phyloP scores from a whole-genome alignment of 2,113 vertebrate genomes.

The Callaeas wilsoni region DNA sequence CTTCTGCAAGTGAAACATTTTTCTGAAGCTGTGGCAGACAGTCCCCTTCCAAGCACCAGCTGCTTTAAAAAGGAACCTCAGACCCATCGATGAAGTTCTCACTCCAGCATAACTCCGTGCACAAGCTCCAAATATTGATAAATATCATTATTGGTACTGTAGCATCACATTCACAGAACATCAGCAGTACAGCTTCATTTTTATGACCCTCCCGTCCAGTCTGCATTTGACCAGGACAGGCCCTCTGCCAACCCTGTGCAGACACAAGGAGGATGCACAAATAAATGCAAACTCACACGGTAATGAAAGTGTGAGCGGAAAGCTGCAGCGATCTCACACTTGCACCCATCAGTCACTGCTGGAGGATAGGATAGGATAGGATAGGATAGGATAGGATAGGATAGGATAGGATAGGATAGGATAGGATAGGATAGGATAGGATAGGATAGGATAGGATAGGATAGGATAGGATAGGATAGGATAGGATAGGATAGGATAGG shows the following conservation, averaged over 20 bases:
- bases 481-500: too few relatives aligned
- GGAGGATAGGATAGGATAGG: rapidly evolving
- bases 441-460: too few relatives aligned
- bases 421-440: too few relatives aligned
- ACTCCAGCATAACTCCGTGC: not conserved
- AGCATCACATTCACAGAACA: not conserved
- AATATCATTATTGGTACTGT: not conserved
- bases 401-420: too few relatives aligned
- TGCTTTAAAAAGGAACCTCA: not conserved
- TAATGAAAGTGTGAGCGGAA: not conserved
- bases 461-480: too few relatives aligned
- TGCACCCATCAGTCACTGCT: not conserved
- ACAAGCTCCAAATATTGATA: rapidly evolving
- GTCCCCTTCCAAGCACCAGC: not conserved
- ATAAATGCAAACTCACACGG: not conserved
- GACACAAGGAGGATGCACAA: not conserved
- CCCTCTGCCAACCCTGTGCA: not conserved
- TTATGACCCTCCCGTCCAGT: rapidly evolving
- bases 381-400: too few relatives aligned
- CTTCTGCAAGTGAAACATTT: not conserved
- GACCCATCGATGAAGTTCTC: not conserved
- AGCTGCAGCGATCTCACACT: not conserved
- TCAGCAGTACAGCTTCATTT: not conserved
- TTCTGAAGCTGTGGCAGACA: not conserved
- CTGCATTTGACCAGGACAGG: not conserved